Evolutionary conservation across 2,113 vertebrate genomes (phyloP).

Genomic region (Passerina amoena): DNA sequence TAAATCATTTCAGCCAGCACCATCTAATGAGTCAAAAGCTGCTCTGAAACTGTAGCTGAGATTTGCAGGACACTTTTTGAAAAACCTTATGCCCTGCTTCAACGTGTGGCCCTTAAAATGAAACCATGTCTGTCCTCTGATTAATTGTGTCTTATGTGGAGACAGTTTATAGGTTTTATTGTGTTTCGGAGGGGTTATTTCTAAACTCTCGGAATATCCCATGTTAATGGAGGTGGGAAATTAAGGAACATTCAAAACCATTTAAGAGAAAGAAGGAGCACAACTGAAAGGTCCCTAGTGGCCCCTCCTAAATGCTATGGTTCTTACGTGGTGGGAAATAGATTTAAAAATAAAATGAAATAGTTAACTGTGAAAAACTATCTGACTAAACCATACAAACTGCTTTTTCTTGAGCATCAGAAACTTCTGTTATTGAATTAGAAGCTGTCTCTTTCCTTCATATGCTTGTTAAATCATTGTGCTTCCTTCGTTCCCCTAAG

Average conservation of each 20-base stretch:
- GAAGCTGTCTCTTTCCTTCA: slow-evolving; percentile 18
- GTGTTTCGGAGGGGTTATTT: background rate
- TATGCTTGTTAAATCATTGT: slow-evolving; percentile 1
- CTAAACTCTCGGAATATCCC: background rate
- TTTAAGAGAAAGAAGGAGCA: background rate
- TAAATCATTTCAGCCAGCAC: slow-evolving; percentile 72
- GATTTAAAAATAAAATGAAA: background rate
- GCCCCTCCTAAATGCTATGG: background rate
- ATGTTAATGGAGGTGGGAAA: background rate
- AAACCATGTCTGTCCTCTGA: background rate
- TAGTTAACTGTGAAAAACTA: background rate
- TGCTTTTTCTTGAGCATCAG: background rate
- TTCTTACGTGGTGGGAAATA: background rate
- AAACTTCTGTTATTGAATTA: slow-evolving; percentile 45
- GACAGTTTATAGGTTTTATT: background rate
- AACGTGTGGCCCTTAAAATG: background rate
- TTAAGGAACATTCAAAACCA: background rate
- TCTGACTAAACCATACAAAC: background rate
- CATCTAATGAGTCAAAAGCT: slow-evolving; percentile 73
- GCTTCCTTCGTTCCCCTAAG: slow-evolving; percentile 24
- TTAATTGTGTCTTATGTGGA: background rate
- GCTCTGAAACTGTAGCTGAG: slow-evolving; percentile 10
- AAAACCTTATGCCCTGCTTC: background rate
- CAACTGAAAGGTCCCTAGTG: background rate
- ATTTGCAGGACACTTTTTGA: background rate